These are phyloP conservation scores for Sternotherus odoratus DNA, from an alignment of 2,797 vertebrate genomes.

Conservation along the genomic window DNA sequence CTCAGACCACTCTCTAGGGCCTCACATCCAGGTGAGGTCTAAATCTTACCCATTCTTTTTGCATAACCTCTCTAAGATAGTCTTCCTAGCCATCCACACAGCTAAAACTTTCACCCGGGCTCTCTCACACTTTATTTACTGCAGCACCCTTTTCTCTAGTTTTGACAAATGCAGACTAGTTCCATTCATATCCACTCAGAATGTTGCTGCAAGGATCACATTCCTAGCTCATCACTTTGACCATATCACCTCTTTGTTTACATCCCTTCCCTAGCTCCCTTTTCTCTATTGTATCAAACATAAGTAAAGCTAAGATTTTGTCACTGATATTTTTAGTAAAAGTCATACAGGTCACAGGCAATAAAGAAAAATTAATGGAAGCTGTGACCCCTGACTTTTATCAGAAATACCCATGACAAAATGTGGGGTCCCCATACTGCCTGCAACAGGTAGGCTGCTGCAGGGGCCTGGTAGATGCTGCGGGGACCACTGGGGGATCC, in stretches of 20 bases:
- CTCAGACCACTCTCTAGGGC: too few relatives aligned
- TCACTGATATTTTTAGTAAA: too few relatives aligned
- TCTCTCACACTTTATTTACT: background rate
- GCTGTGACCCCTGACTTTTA: too few relatives aligned
- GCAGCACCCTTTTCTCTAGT: background rate
- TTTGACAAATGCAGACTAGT: background rate
- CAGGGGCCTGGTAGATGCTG: too few relatives aligned
- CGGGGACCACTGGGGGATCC: too few relatives aligned
- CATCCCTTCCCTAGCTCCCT: background rate
- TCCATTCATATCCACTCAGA: background rate
- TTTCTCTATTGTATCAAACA: slow-evolving; percentile 14
- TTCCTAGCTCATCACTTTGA: background rate
- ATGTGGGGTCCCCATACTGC: too few relatives aligned
- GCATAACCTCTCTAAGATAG: background rate
- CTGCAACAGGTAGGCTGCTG: too few relatives aligned
- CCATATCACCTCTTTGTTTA: slow-evolving; percentile 4
- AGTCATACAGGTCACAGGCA: too few relatives aligned
- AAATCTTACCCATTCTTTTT: background rate
- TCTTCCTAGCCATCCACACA: background rate
- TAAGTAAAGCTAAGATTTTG: too few relatives aligned
- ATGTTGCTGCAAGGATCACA: background rate
- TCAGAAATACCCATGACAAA: too few relatives aligned
- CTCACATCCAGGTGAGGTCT: background rate
- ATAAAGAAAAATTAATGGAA: too few relatives aligned
- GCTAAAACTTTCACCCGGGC: background rate